Base-by-base conservation (phyloP, 1,140 invertebrate genomes). In the Antheraea mylitta region DNA sequence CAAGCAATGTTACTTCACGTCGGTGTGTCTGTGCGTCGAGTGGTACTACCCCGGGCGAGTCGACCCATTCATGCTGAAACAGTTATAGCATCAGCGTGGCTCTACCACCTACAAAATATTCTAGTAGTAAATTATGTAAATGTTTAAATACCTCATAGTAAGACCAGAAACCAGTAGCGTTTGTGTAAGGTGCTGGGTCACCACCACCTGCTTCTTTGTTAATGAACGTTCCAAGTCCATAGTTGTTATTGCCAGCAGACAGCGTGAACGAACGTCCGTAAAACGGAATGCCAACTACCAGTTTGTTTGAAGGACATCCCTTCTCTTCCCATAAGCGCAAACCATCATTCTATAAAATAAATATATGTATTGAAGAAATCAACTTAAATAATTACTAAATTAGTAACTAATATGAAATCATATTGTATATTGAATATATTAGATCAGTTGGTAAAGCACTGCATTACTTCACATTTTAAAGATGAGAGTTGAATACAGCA, bases 151-250 rank as follows among this genome's bases (percentile, higher is more conserved):
- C 96, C 93, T 98, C 97, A 84, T 98, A 98, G 78, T 98, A 99
- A 71, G 97, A 94, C 78, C 97, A 94, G 82, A 97, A 97, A 74
- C 97, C 97, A 53, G 95, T 96, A 30, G 97, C 96, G 68, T 96
- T 95, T 0, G 97, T 98, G 78, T 96, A 98, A 0, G 95, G 95
- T 0, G 97, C 98, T 0, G 97, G 95, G 6, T 93, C 93, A 0
- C 98, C 97, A 45, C 97, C 97, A 0, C 96, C 97, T 19, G 96
- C 96, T 87, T 97, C 96, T 87, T 97, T 98, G 80, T 97, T 96
- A 72, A 97, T 97, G 77, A 96, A 96, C 11, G 97, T 97, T 58
- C 97, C 96, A 38, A 96, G 93, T 58, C 95, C 94, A 80, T 97
- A 96, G 87, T 97, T 96, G 68, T 93, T 97, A 80, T 97, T 97